Conservation (phyloP, 2,113 vertebrate species). For the Laterallus jamaicensis region DNA sequence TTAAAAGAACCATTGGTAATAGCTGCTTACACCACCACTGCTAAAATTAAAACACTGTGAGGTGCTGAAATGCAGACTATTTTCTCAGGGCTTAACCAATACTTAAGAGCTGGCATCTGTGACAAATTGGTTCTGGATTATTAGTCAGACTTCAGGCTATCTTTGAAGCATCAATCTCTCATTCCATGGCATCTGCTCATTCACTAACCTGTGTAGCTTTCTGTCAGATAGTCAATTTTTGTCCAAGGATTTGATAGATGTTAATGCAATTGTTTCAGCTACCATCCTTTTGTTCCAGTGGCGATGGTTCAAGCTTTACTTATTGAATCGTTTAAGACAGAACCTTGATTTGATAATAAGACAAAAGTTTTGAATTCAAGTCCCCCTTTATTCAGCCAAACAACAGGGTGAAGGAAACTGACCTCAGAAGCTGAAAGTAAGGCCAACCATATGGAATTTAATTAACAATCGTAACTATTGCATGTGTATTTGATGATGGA, state of each 20-base stretch:
- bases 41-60: not conserved
- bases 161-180: conserved; percentile 42
- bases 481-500: not conserved
- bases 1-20: not conserved
- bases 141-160: conserved; percentile 47
- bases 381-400: not conserved
- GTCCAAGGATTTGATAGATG: conserved; percentile 49
- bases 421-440: not conserved
- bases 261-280: not conserved
- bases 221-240: conserved; percentile 59
- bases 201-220: conserved; percentile 37
- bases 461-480: not conserved
- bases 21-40: not conserved
- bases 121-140: conserved; percentile 63
- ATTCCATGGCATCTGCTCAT: conserved; percentile 31
- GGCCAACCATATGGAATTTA: not conserved
- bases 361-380: not conserved
- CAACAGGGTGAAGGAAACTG: not conserved
- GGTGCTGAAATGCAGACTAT: not conserved
- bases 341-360: not conserved
- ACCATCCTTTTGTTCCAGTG: not conserved
- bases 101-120: conserved; percentile 36
- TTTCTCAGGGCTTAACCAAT: conserved; percentile 53
- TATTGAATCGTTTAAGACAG: not conserved
- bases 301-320: not conserved